These are phyloP conservation scores for Archips xylosteana DNA, from an alignment of 2,888 invertebrate genomes.

Conservation along the genomic window DNA sequence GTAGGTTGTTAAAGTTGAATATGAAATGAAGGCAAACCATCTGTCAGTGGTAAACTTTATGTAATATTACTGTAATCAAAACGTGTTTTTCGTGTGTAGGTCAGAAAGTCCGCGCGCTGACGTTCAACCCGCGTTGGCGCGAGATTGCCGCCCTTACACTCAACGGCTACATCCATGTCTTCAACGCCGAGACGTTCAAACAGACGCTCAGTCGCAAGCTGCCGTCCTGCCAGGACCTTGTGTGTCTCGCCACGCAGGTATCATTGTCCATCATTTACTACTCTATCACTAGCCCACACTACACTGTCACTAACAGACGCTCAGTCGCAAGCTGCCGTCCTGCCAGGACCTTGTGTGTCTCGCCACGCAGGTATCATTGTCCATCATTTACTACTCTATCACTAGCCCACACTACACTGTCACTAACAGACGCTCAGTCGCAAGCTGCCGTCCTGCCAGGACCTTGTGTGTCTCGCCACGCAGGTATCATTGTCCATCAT, in stretches of 20 bases:
- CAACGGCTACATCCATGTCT: slow-evolving; percentile 97
- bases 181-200: slow-evolving; percentile 95
- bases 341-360: slow-evolving; percentile 97
- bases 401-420: not conserved
- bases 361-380: slow-evolving; percentile 68
- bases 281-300: not conserved
- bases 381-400: not conserved
- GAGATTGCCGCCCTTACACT: slow-evolving; percentile 96
- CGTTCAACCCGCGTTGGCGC: slow-evolving; percentile 93
- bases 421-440: slow-evolving; percentile 91
- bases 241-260: slow-evolving; percentile 92
- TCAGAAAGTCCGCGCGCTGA: slow-evolving; percentile 92
- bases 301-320: slow-evolving; percentile 86
- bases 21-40: no score
- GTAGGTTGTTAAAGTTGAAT: no score
- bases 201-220: slow-evolving; percentile 95
- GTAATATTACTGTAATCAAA: no score
- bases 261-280: not conserved
- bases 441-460: slow-evolving; percentile 95
- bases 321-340: slow-evolving; percentile 94
- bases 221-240: slow-evolving; percentile 96
- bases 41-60: no score
- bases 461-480: slow-evolving; percentile 95
- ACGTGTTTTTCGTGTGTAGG: slow-evolving; percentile 67
- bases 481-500: not conserved